Base-by-base conservation (phyloP, 2,113 vertebrate species). In the Tringa solitaria region DNA sequence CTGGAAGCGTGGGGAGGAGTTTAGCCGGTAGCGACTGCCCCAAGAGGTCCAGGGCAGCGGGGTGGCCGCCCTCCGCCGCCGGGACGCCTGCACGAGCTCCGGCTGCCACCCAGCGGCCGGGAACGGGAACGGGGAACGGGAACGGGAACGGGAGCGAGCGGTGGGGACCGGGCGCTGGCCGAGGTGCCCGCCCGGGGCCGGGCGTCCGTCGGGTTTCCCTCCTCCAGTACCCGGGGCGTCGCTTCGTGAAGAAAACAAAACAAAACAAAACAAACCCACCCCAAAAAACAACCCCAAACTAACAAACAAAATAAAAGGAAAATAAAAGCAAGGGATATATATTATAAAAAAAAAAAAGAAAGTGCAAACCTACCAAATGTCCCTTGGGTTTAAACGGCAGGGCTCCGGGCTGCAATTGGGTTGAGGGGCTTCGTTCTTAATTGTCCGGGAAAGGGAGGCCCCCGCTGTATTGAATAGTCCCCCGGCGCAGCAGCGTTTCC, bases 101-200 rank as follows among this genome's bases (percentile, higher is more conserved):
- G 50, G 32, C 90, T 90, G 95, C 48, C 95, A 92, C 82, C 95
- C 76, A 70, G 89, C 69, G 95, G 92, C 77, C 14, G 51, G 22
- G 11, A 33, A 20, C 33, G 6, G 78, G 67, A 19, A 17, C 27
- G 32, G n/a, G 21, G 46, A 21, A 21, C 46, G 46, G 46, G 32
- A 20, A 10, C 56, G 56, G 56, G 56, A 4, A 9, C 56, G 20
- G 33, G 56, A 27, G 14, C 13, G 33, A 13, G 57, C 11, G 32
- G 20, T n/a, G 19, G 12, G 32, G 33, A 8, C 11, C 73, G 6
- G 41, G 41, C 24, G 30, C 24, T n/a, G 60, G 30, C 5, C 19
- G 45, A 12, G 56, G 26, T 20, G 46, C 32, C 46, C 7, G 14
- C n/a, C 21, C 17, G 33, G 33, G 8, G 8, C 13, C 61, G 15